Evolutionary conservation across 1,140 invertebrate species (phyloP).

Genomic region (Araneus ventricosus): DNA sequence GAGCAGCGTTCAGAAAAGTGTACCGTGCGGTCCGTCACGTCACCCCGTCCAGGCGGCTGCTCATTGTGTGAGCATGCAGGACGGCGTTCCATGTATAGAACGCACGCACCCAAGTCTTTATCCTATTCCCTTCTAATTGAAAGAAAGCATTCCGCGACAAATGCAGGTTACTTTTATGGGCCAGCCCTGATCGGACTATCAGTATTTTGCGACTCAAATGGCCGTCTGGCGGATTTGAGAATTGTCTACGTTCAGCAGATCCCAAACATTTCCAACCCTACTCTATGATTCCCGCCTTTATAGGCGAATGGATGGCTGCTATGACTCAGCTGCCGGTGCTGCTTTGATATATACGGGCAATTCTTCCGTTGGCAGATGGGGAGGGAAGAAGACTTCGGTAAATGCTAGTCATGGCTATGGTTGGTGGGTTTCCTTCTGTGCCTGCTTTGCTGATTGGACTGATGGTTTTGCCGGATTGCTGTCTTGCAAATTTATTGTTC

Average conservation of each 20-base stretch:
- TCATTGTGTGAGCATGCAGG: not conserved
- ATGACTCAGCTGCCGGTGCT: not conserved
- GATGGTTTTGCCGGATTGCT: not conserved
- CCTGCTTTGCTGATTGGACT: not conserved
- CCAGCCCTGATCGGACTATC: constrained; percentile 28
- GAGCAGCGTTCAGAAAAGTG: not conserved
- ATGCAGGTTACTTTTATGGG: constrained; percentile 43
- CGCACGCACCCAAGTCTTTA: not conserved
- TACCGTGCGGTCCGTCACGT: not conserved
- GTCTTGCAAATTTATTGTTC: not conserved
- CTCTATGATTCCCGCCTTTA: constrained; percentile 3
- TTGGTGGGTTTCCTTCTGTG: not conserved
- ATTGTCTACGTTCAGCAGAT: constrained; percentile 13
- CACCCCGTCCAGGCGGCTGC: not conserved
- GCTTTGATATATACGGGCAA: not conserved
- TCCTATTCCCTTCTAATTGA: not conserved
- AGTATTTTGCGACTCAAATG: not conserved
- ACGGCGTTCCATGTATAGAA: not conserved
- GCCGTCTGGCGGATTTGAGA: not conserved
- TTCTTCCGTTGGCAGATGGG: not conserved
- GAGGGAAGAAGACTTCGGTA: not conserved
- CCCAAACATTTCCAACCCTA: not conserved
- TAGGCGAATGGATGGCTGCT: not conserved
- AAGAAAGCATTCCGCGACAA: constrained; percentile 14
- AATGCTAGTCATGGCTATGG: not conserved